Evolutionary conservation across 1,140 invertebrate genomes (phyloP).

Genomic region (Tenebrio molitor): DNA sequence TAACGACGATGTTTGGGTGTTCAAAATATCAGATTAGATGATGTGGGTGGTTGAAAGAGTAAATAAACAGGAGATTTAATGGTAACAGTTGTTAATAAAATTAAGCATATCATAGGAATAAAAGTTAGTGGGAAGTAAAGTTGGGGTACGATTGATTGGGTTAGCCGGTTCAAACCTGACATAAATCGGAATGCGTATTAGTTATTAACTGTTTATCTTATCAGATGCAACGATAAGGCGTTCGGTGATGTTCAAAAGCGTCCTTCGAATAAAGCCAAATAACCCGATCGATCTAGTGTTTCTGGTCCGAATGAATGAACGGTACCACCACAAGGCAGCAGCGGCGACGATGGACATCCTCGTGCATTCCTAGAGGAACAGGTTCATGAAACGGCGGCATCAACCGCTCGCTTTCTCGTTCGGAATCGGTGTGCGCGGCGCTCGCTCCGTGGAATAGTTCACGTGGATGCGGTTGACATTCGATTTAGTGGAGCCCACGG

Average conservation of each 20-base stretch:
- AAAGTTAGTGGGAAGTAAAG: no score
- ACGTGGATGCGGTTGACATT: conserved; percentile 43
- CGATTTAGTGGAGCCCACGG: conserved; percentile 33
- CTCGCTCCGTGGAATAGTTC: conserved; percentile 38
- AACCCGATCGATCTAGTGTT: neutral
- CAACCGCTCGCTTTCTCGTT: conserved; percentile 16
- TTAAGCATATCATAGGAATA: no score
- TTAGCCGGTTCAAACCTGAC: no score
- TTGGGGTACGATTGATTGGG: no score
- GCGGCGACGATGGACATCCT: neutral
- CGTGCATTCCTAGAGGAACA: conserved; percentile 39
- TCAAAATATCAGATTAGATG: no score
- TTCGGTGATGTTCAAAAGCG: neutral
- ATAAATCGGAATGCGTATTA: no score
- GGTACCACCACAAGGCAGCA: neutral
- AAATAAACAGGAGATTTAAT: no score
- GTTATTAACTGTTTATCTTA: no score
- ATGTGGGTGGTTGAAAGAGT: no score
- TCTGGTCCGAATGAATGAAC: conserved; percentile 4
- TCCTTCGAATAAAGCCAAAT: neutral
- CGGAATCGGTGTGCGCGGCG: conserved; percentile 16
- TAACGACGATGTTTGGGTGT: no score
- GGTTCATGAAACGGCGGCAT: conserved; percentile 10
- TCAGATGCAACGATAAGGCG: no score
- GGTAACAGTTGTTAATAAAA: no score